Percentiles rank a stretch among this genome's conserved stretches.
Evolutionary conservation across 2,888 invertebrate genomes (phyloP).

Genomic region (Thyatira batis): DNA sequence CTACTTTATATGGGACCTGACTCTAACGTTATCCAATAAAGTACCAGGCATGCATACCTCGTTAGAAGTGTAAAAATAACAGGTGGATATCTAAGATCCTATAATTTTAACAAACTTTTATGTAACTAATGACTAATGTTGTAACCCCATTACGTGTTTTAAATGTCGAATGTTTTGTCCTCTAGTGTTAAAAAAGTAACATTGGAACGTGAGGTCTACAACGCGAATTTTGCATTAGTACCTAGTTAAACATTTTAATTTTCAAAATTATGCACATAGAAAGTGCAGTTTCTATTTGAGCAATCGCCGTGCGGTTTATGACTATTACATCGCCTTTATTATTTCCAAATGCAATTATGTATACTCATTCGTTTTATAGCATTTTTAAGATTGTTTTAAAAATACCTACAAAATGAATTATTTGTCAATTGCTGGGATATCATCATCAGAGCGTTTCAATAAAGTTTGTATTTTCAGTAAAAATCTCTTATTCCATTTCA

Average conservation of each 20-base stretch:
- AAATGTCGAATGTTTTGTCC: slow-evolving; percentile 15
- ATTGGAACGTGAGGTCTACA: slow-evolving; percentile 10
- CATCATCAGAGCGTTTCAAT: too few relatives aligned
- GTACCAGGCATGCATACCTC: neutral
- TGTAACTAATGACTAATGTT: slow-evolving; percentile 13
- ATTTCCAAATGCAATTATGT: neutral
- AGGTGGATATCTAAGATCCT: neutral
- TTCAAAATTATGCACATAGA: slow-evolving; percentile 3
- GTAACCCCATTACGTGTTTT: slow-evolving; percentile 29
- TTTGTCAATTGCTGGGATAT: too few relatives aligned
- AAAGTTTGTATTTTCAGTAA: too few relatives aligned
- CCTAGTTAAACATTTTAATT: slow-evolving; percentile 12
- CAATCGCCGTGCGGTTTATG: neutral
- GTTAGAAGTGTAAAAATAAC: too few relatives aligned
- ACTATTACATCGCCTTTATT: too few relatives aligned
- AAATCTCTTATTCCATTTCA: too few relatives aligned
- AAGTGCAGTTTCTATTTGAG: neutral
- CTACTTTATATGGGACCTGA: too few relatives aligned
- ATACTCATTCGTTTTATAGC: too few relatives aligned
- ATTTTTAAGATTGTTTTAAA: too few relatives aligned
- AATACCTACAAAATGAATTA: too few relatives aligned
- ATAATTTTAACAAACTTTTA: slow-evolving; percentile 16
- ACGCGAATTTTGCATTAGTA: slow-evolving; percentile 2
- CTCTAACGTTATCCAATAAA: neutral
- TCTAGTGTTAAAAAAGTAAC: slow-evolving; percentile 27